These are phyloP conservation scores for Hippocampus guttulatus DNA, from an alignment of 2,113 vertebrate species.

Conservation along the genomic window DNA sequence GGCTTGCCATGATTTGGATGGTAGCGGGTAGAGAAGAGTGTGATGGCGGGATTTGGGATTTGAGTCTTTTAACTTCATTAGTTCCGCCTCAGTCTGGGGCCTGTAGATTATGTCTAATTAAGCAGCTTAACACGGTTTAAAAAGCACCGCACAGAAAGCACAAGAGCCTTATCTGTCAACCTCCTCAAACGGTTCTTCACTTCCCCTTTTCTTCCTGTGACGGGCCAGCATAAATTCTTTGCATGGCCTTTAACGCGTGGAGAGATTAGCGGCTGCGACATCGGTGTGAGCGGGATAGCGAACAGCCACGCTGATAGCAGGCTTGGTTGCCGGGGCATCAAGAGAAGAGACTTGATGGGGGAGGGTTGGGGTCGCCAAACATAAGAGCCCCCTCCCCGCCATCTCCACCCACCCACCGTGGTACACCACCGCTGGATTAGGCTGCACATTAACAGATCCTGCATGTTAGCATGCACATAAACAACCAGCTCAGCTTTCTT, in stretches of 20 bases:
- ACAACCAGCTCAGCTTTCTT: constrained; percentile 3
- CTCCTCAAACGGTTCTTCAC: constrained; percentile 72
- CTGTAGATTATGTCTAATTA: constrained; percentile 80
- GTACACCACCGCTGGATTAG: constrained; percentile 18
- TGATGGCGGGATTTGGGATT: constrained; percentile 69
- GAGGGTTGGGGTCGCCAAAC: constrained; percentile 50
- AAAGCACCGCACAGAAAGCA: constrained; percentile 70
- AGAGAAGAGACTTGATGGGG: constrained; percentile 38
- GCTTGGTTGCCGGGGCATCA: constrained; percentile 44
- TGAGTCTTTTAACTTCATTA: constrained; percentile 76
- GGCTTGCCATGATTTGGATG: constrained; percentile 16
- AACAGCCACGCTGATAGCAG: constrained; percentile 44
- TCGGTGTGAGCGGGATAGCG: constrained; percentile 48
- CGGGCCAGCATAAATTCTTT: constrained; percentile 62
- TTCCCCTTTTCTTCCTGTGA: constrained; percentile 63
- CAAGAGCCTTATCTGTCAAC: constrained; percentile 76
- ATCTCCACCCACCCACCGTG: constrained; percentile 15
- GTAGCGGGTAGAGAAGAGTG: constrained; percentile 44
- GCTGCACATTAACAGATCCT: constrained; percentile 15
- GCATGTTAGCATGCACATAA: constrained; percentile 1
- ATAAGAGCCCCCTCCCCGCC: constrained; percentile 19
- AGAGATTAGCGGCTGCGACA: constrained; percentile 67
- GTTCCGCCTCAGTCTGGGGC: constrained; percentile 72
- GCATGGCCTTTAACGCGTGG: constrained; percentile 62
- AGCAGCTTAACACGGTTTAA: constrained; percentile 76